A percentile compares a stretch with the other conserved stretches of the same genome.
Conservation (phyloP, 2,113 vertebrate genomes). For the Marmota flaviventris region DNA sequence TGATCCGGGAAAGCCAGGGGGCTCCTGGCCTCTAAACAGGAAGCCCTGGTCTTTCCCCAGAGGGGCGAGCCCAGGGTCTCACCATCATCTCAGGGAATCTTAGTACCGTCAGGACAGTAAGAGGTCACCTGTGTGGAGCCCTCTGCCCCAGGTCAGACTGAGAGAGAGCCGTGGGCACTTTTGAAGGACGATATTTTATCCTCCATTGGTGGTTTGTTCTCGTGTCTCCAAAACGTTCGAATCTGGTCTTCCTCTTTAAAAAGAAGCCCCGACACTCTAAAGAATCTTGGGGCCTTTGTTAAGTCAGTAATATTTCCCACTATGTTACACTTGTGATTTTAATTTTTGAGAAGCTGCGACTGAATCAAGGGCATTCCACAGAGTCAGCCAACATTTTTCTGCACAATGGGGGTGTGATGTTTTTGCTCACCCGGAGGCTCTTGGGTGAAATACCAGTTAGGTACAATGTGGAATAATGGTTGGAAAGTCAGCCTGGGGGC, state of each 20-base stretch:
- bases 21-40: too few relatives aligned
- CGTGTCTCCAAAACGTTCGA: background rate
- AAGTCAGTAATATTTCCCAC: background rate
- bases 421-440: background rate
- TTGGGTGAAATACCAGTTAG: background rate
- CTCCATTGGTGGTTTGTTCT: background rate
- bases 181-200: background rate
- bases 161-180: background rate
- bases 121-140: background rate
- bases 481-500: background rate
- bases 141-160: background rate
- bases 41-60: too few relatives aligned
- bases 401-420: background rate
- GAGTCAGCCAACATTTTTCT: background rate
- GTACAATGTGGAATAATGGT: background rate
- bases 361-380: background rate
- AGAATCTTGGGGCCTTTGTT: background rate
- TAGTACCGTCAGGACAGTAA: background rate
- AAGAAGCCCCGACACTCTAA: background rate
- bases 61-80: background rate
- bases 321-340: background rate
- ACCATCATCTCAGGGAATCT: background rate
- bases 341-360: background rate
- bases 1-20: constrained; percentile 67
- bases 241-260: background rate